Evolutionary conservation across 2,888 invertebrate genomes (phyloP).

Genomic region (Eutolmus rufibarbis): DNA sequence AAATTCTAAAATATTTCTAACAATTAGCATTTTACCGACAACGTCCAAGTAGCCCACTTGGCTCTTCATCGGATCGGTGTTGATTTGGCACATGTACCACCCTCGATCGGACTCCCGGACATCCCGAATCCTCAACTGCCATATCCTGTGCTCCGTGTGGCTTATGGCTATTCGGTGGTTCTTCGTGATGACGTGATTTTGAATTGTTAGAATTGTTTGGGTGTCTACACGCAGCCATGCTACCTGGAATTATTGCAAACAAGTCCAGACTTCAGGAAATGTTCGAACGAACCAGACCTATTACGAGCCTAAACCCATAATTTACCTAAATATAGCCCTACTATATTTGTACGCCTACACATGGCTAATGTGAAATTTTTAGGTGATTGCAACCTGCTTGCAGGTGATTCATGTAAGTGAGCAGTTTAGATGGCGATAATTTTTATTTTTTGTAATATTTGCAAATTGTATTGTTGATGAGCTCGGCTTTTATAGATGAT

Average conservation of each 20-base stretch:
- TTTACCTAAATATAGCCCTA: conserved; percentile 22
- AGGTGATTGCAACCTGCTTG: not conserved
- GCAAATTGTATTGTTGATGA: not conserved
- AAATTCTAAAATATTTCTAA: not conserved
- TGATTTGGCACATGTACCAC: conserved; percentile 94
- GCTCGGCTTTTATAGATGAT: not conserved
- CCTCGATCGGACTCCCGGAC: conserved; percentile 82
- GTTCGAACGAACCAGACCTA: conserved; percentile 2
- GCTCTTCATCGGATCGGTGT: conserved; percentile 92
- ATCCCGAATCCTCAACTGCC: conserved; percentile 86
- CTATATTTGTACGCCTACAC: not conserved
- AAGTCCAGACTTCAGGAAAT: conserved; percentile 8
- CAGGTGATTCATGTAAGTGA: not conserved
- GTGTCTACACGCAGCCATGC: conserved; percentile 91
- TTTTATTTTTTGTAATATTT: not conserved
- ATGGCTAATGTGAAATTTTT: not conserved
- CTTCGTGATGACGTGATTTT: conserved; percentile 88
- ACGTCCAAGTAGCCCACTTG: conserved; percentile 87
- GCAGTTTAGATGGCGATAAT: not conserved
- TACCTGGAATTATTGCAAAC: conserved; percentile 67
- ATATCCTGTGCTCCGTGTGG: conserved; percentile 84
- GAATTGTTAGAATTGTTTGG: conserved; percentile 89
- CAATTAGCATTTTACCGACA: conserved; percentile 68
- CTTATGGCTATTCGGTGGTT: conserved; percentile 85
- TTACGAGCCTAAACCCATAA: not conserved